phyloP scores from a whole-genome alignment of 2,113 vertebrate genomes.

The Irena cyanogastra region DNA sequence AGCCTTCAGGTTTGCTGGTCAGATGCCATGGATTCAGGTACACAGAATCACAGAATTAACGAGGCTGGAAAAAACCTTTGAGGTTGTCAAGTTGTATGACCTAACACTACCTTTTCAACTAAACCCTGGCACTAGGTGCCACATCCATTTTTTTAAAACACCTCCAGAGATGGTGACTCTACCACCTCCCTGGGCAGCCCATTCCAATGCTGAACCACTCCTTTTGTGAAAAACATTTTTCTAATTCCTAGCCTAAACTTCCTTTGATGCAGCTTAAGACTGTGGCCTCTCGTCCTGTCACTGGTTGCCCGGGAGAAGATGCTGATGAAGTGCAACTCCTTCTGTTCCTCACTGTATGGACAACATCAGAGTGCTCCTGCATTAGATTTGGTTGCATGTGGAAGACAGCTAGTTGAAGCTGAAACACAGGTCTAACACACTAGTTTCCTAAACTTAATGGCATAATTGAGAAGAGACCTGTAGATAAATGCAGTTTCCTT shows the following conservation, averaged over 20 bases:
- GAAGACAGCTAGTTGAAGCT: background rate
- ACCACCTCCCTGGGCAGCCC: background rate
- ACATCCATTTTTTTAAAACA: background rate
- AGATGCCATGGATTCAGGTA: background rate
- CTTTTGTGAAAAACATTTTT: background rate
- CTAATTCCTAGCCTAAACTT: background rate
- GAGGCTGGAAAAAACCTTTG: background rate
- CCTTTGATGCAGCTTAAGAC: background rate
- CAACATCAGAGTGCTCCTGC: fast-evolving
- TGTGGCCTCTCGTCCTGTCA: fast-evolving
- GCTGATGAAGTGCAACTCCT: background rate
- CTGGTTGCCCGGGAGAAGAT: background rate
- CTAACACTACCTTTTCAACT: background rate
- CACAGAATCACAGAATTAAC: background rate
- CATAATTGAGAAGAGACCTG: background rate
- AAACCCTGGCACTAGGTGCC: background rate
- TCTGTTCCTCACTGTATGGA: background rate
- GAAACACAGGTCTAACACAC: background rate
- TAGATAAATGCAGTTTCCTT: background rate
- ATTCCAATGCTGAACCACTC: background rate
- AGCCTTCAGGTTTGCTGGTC: background rate
- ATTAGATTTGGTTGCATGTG: background rate
- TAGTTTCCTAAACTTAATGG: background rate
- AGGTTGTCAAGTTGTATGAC: background rate
- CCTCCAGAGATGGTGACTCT: background rate